Base-by-base conservation (phyloP, 1,140 invertebrate species). In the Drosophila burlai region DNA sequence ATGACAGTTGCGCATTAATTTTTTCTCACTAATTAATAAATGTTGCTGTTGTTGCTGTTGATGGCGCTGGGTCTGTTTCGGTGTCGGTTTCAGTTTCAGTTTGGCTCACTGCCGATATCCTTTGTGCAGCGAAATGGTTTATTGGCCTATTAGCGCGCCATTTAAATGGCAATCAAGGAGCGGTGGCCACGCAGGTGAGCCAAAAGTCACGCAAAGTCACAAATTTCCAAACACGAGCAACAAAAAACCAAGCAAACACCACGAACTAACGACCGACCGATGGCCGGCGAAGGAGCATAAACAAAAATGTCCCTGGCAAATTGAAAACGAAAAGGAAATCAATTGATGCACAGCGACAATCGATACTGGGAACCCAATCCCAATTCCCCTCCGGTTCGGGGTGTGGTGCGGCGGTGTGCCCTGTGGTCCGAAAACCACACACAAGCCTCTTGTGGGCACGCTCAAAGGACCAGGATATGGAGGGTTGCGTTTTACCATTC, bases 21-120 rank as follows among this genome's bases (percentile, higher is more conserved):
- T 84, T 71, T 79, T 81, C 77, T 80, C 67, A 90, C 90, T 91
- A 91, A 91, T 91, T 91, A 91, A 92, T 91, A 91, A 92, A 92
- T 79, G 71, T 50, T 77, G 77, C 45, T 74, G 61, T 50, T 77
- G 58, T 38, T 68, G 61, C 42, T 13, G 43, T 2, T 4, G 18
- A 15, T 16, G 34, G 52, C 50, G 13, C 47, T n/a, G 43, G 43
- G 10, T 21, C 47, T 29, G 57, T 45, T 60, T 74, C 42, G 62
- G 45, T 67, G 49, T 49, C 29, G 46, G 57, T 57, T 57, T 57
- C 54, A 57, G 57, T 57, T 57, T 57, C 54, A 57, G 21, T 77
- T 45, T 60, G 46, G 38, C 38, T 45, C 60, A 52, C 36, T 57
- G 65, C 69, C 34, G 59, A 62, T 77, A 76, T 84, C 64, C 69